Base-by-base conservation (phyloP, 1,140 invertebrate species). In the Bombus confusus region DNA sequence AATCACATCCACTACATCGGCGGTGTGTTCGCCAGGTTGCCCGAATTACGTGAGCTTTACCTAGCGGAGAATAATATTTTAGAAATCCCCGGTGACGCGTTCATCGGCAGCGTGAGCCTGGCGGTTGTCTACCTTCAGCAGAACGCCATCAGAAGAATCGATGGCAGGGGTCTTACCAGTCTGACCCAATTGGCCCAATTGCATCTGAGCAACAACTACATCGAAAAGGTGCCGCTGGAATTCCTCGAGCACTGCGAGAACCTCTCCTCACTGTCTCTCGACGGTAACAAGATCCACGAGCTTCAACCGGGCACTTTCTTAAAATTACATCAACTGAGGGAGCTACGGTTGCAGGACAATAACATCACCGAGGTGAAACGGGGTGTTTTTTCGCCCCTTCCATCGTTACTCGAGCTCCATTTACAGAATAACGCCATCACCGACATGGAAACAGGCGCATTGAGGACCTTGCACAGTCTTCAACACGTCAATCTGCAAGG, bases 61-160 rank as follows among this genome's bases (percentile, higher is more conserved):
- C 95, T 99, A n/a, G 97, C 97, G 1, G 98, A 98, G 93, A 99
- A 99, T 92, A 98, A 98, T 93, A 97, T 99, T 73, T 94, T 98
- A 2, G 97, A 98, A 93, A 96, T 99, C 86, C 96, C 97, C 0
- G 96, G 96, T 9, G 97, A 98, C 86, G 97, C 98, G 22, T 99
- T 99, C 93, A 95, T 96, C 8, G 98, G 98, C 83, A 98, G 97
- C 10, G 93, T 96, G 1, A 96, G 96, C 75, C 95, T 99, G 31
- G 96, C 97, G 3, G 97, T 98, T 34, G 96, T 99, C 62, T 98
- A 98, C 94, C 95, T 99, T 71, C 98, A 98, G 92, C 97, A 98
- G 86, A 99, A 99, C 93, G 97, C 98, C 12, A 97, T 99, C 59
- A 95, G 97, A 62, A 95, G 96, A 85, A 96, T 99, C 72, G 97